Evolutionary conservation across 2,113 vertebrate species (phyloP), one percentile per base, ranked within the genome.

Genomic region (Sinocyclocheilus grahami): DNA sequence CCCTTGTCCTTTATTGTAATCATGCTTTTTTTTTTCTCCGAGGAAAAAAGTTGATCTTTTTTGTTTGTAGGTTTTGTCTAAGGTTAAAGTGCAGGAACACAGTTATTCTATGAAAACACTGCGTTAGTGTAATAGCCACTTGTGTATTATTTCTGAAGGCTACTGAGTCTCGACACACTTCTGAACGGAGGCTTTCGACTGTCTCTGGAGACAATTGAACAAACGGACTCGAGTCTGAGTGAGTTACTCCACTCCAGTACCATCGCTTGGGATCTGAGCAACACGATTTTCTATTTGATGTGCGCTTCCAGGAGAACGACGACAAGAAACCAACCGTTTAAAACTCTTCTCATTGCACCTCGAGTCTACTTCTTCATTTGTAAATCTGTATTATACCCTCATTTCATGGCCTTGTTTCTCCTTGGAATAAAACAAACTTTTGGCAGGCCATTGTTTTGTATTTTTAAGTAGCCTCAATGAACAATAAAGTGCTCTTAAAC

Each of bases 401-500:
- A 92, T 95, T 93, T 92, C 94, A 95, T 97, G 97, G 97, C 97
- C 97, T 95, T 96, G 96, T 97, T 96, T 97, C 95, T 96, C 94
- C 95, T 96, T 95, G 95, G 90, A 95, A 95, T 93, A 92, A 96
- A 96, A 97, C 71, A 89, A 97, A 96, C 96, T 97, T 96, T 97
- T 98, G 98, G 97, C 97, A 97, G 97, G 98, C 98, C 98, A 97
- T 96, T 95, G 96, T 97, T 98, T 98, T 99, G 96, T 99, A 99
- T 96, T 97, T 97, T 80, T 96, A 97, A 97, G 96, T 98, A 99
- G 97, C 97, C 97, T 98, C 96, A 95, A 98, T 97, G 97, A 99
- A 98, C 97, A 99, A 99, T 99, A 99, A 99, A 99, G 97, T 98
- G 98, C 98, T 99, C 97, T 99, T 97, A 98, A 97, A 98, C 96